Percentiles rank a stretch among this genome's conserved stretches.
phyloP scores from a whole-genome alignment of 1,140 invertebrate species.

The Drosophila albomicans region DNA sequence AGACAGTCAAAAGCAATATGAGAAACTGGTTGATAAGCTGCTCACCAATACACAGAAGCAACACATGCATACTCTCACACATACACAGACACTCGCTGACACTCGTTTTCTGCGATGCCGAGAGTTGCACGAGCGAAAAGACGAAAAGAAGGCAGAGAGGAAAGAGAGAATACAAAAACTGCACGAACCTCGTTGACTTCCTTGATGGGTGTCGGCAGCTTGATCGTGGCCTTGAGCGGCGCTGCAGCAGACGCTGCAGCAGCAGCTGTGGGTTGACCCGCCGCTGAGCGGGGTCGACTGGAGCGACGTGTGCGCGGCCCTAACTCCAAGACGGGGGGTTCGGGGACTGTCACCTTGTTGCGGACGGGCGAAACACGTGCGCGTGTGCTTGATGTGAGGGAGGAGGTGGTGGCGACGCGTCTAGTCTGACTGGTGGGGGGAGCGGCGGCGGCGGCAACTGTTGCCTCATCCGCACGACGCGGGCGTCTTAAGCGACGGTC shows the following conservation, averaged over 20 bases:
- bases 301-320: slow-evolving; percentile 65
- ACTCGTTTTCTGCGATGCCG: background rate
- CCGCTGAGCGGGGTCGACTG: slow-evolving; percentile 67
- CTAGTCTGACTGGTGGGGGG: slow-evolving; percentile 39
- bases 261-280: slow-evolving; percentile 24
- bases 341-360: slow-evolving; percentile 38
- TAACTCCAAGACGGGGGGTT: slow-evolving; percentile 5
- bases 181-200: slow-evolving; percentile 66
- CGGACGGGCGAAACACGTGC: slow-evolving; percentile 72
- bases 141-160: background rate
- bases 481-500: slow-evolving; percentile 70
- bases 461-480: slow-evolving; percentile 58
- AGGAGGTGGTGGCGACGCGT: slow-evolving; percentile 10
- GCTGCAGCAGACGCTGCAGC: background rate
- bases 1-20: background rate
- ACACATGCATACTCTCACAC: background rate
- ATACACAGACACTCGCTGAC: background rate
- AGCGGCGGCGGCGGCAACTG: background rate
- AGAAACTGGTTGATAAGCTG: slow-evolving; percentile 13
- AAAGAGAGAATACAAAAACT: background rate
- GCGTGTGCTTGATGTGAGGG: slow-evolving; percentile 36
- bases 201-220: slow-evolving; percentile 65
- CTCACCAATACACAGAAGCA: background rate
- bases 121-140: background rate
- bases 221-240: slow-evolving; percentile 43